phyloP scores from a whole-genome alignment of 2,888 invertebrate genomes.

The Galerucella nymphaeae region DNA sequence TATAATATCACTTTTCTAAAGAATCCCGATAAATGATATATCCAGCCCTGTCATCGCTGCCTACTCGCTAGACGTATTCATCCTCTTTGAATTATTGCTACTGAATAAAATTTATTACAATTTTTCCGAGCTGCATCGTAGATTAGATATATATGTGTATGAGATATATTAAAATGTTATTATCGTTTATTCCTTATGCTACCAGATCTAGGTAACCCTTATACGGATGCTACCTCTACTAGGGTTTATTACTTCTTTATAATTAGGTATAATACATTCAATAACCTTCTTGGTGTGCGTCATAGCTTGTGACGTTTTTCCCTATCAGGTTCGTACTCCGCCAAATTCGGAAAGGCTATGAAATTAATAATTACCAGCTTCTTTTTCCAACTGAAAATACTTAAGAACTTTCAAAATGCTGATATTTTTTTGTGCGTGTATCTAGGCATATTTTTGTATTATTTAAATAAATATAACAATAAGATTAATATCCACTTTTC shows the following conservation, averaged over 20 bases:
- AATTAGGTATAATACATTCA: too few species aligned
- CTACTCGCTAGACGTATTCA: slow-evolving; percentile 61
- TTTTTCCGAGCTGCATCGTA: slow-evolving; percentile 61
- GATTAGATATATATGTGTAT: slow-evolving; percentile 50
- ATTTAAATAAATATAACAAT: too few species aligned
- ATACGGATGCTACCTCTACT: neutral
- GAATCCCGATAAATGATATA: slow-evolving; percentile 64
- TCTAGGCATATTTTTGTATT: too few species aligned
- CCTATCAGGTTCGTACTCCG: too few species aligned
- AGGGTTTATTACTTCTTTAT: neutral
- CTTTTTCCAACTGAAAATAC: too few species aligned
- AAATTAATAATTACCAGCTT: too few species aligned
- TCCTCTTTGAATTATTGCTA: slow-evolving; percentile 64
- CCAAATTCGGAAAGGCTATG: too few species aligned
- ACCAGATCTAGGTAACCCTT: slow-evolving; percentile 5
- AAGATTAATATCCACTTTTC: too few species aligned
- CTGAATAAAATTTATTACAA: slow-evolving; percentile 61
- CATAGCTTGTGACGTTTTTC: too few species aligned
- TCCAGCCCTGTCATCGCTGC: slow-evolving; percentile 61
- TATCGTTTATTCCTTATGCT: slow-evolving; percentile 42
- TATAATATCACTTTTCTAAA: slow-evolving; percentile 59
- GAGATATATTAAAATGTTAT: slow-evolving; percentile 62
- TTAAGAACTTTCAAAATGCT: too few species aligned
- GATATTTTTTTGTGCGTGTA: too few species aligned
- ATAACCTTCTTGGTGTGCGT: too few species aligned